Conservation (phyloP, 2,888 invertebrate genomes). For the Ectemnius cavifrons region DNA sequence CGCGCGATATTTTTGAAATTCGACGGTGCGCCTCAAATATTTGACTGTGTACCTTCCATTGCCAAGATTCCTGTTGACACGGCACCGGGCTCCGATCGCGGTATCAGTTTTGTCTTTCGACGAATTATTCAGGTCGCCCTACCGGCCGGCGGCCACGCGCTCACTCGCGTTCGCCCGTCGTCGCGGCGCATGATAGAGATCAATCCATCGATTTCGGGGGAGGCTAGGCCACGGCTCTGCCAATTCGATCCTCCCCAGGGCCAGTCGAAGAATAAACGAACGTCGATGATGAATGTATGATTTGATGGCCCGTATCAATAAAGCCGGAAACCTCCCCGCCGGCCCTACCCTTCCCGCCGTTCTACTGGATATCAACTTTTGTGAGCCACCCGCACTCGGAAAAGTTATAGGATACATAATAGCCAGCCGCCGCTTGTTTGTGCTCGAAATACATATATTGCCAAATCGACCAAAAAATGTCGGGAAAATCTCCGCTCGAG, state of each 20-base stretch:
- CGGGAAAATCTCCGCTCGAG: background rate
- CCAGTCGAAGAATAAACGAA: conserved; percentile 41
- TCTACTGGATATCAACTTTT: background rate
- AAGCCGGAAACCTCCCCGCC: background rate
- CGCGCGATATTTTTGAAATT: conserved; percentile 67
- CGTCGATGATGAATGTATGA: conserved; percentile 15
- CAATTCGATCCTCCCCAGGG: conserved; percentile 23
- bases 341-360: background rate
- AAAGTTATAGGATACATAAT: no score
- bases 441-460: background rate
- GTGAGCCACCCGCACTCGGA: background rate
- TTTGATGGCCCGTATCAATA: conserved; percentile 27
- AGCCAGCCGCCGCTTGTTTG: no score
- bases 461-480: background rate
- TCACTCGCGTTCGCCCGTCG: conserved; percentile 21
- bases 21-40: conserved; percentile 66
- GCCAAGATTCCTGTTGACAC: conserved; percentile 69
- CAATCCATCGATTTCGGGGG: conserved; percentile 53
- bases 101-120: conserved; percentile 66
- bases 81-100: conserved; percentile 59
- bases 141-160: conserved; percentile 24
- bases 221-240: background rate
- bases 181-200: conserved; percentile 23
- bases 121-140: conserved; percentile 58
- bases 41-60: conserved; percentile 69